phyloP scores from a whole-genome alignment of 2,888 invertebrate genomes.

The Itoplectis maculator region DNA sequence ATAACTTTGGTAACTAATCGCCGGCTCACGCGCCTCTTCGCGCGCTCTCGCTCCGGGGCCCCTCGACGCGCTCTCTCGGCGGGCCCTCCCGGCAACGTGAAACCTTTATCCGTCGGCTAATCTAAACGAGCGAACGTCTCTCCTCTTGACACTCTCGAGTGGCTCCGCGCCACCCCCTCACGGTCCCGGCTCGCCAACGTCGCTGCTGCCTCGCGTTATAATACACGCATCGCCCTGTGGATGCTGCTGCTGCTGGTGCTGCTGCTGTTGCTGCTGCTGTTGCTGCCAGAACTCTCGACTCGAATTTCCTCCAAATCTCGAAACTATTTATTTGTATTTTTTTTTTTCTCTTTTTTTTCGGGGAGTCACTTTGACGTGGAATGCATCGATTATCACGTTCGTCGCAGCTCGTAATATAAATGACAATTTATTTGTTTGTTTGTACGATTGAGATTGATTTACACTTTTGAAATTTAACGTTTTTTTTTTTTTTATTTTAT shows the following conservation, averaged over 20 bases:
- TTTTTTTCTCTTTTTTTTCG: not conserved
- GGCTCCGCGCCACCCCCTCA: conserved; percentile 19
- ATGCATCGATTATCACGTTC: conserved; percentile 20
- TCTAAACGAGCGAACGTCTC: conserved; percentile 66
- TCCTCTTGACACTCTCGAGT: conserved; percentile 66
- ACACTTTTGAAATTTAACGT: not conserved
- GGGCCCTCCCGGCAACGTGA: conserved; percentile 62
- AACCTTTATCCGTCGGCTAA: conserved; percentile 71
- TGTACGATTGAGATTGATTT: conserved; percentile 40
- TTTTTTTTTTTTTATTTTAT: conserved; percentile 21
- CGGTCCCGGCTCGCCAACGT: conserved; percentile 10
- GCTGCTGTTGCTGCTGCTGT: conserved; percentile 56
- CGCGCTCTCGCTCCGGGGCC: conserved; percentile 33
- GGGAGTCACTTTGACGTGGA: conserved; percentile 1
- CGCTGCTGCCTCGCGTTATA: conserved; percentile 16
- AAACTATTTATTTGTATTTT: conserved; percentile 29
- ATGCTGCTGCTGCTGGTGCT: conserved; percentile 56
- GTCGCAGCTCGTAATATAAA: not conserved
- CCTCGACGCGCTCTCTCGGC: conserved; percentile 28
- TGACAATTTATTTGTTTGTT: conserved; percentile 35
- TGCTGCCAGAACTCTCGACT: conserved; percentile 49
- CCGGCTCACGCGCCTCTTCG: conserved; percentile 69
- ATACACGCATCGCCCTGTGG: conserved; percentile 23
- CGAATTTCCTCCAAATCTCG: conserved; percentile 50
- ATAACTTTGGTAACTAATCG: conserved; percentile 77